Conservation (phyloP, 2,797 vertebrate genomes). For the Scyliorhinus canicula region DNA sequence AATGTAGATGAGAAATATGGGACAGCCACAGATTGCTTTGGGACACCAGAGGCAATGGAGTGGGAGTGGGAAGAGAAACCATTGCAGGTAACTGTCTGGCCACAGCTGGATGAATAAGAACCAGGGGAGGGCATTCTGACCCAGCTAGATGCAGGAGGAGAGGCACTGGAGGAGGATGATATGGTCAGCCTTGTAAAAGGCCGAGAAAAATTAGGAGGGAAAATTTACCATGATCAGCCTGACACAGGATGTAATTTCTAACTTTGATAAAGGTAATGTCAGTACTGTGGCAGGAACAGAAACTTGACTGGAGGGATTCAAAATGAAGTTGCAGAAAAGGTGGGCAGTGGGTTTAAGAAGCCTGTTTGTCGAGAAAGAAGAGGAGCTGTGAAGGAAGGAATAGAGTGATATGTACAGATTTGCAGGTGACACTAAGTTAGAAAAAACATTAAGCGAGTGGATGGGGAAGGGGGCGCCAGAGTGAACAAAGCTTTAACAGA, state of each 20-base stretch:
- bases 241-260: no score
- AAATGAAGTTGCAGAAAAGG: neutral
- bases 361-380: no score
- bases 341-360: neutral
- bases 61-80: neutral
- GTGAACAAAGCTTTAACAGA: neutral
- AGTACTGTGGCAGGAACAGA: no score
- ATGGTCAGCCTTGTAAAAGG: neutral
- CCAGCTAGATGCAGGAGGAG: neutral
- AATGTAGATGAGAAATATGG: no score
- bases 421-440: neutral
- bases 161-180: neutral
- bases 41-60: no score
- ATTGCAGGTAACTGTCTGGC: neutral
- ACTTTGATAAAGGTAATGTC: no score
- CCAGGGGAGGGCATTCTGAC: neutral
- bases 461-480: no score
- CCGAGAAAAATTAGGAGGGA: neutral
- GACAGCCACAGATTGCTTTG: no score
- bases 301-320: no score
- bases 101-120: neutral
- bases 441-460: neutral
- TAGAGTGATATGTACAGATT: no score
- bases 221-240: neutral
- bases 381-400: no score